phyloP scores from a whole-genome alignment of 2,113 vertebrate genomes.

The Opisthocomus hoazin region DNA sequence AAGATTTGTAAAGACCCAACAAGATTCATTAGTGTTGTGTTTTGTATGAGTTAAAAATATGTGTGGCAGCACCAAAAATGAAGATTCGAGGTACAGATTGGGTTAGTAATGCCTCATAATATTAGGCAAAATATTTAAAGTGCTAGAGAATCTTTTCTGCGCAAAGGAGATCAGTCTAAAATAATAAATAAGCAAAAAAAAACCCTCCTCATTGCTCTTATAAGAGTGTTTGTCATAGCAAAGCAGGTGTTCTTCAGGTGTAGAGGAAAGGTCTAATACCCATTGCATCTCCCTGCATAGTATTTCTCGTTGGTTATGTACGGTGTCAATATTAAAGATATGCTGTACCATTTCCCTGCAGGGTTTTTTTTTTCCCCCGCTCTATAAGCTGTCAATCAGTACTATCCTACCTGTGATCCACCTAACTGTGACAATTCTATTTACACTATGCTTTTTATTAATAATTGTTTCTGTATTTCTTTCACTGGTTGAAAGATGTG shows the following conservation, averaged over 20 bases:
- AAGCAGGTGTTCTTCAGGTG: background rate
- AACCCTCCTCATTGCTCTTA: background rate
- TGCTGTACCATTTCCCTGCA: background rate
- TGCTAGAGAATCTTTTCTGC: background rate
- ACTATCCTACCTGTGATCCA: background rate
- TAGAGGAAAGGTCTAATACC: background rate
- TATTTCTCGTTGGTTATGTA: background rate
- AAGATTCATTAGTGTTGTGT: background rate
- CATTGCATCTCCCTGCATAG: background rate
- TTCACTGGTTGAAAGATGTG: background rate
- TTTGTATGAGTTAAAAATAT: background rate
- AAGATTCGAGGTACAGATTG: background rate
- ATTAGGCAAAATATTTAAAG: background rate
- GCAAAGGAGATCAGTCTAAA: background rate
- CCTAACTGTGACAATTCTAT: background rate
- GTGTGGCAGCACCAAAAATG: background rate
- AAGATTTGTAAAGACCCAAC: background rate
- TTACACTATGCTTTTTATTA: background rate
- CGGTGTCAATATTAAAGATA: background rate
- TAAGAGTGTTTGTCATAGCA: background rate
- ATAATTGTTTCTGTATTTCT: background rate
- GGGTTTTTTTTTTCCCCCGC: background rate
- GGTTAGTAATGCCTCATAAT: background rate
- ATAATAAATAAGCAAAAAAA: background rate
- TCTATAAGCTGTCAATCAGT: background rate